Evolutionary conservation across 2,888 invertebrate species (phyloP), one percentile per base, ranked within the genome.

Genomic region (Drosophila hamatofila): DNA sequence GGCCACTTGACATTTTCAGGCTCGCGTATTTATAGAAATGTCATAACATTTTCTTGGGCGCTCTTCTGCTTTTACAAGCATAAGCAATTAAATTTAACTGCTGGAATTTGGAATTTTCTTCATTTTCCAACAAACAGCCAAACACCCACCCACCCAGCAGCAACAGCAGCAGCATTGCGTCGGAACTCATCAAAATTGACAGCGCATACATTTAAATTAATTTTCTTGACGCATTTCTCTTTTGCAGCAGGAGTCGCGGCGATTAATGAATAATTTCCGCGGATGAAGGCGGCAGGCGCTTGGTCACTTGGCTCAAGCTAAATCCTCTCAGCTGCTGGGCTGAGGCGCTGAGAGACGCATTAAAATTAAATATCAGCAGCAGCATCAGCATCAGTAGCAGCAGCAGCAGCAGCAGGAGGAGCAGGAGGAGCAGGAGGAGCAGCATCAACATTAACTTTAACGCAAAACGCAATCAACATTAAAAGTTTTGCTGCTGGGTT

Each of bases 391-490:
- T 30, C 30, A 11, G 30, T 30, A 30, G 11, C 30, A 30, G 30
- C 30, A 30, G 30, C 30, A 9, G 30, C 30, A 66, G 52, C 57
- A 35, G 35, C 14, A 35, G 30, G 9, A 57, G 55, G 67, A 86
- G 68, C 76, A 63, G 52, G n/a, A 65, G 52, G 57, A 30, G 30
- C 8, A 30, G 30, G 9, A 57, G 55, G 67, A 86, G 68, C 77
- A 64, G 54, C 71, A 83, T 70, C 77, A 68, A 37, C 76, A 76
- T 72, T 59, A 76, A 76, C 64, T 58, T 73, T 76, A 84, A 84
- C 75, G 85, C 85, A 88, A 87, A 83, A 84, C 80, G 88, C 83
- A 84, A 84, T 87, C 88, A 84, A 87, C 84, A 84, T 84, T 84
- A 84, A 84, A 84, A 88, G 66, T 86, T 85, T 73, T 78, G 69